Evolutionary conservation across 2,113 vertebrate genomes (phyloP).

Genomic region (Hemichromis elongatus): DNA sequence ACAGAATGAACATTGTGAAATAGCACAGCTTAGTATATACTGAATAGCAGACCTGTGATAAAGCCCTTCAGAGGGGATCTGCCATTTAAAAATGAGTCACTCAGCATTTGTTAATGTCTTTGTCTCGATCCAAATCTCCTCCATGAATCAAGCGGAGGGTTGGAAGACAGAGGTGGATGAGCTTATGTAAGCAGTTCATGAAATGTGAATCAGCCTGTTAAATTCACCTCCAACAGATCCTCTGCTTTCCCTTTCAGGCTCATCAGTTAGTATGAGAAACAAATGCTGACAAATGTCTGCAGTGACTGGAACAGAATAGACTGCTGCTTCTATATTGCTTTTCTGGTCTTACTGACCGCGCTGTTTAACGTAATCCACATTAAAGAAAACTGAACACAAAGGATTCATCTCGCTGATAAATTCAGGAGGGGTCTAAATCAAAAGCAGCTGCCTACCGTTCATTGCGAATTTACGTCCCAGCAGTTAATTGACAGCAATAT

Average conservation of each 20-base stretch:
- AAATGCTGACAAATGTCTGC: background rate
- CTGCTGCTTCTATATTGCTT: background rate
- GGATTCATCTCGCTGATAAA: background rate
- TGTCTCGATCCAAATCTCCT: slow-evolving; percentile 54
- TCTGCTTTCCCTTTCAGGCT: slow-evolving; percentile 12
- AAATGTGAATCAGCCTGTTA: slow-evolving; percentile 55
- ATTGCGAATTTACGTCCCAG: slow-evolving; percentile 6
- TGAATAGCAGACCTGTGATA: slow-evolving; percentile 6
- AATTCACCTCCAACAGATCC: slow-evolving; percentile 46
- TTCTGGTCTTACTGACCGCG: background rate
- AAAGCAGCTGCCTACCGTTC: background rate
- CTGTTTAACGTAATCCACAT: background rate
- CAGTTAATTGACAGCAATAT: slow-evolving; percentile 9
- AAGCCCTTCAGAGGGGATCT: slow-evolving; percentile 20
- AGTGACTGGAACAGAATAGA: background rate
- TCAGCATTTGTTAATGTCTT: slow-evolving; percentile 56
- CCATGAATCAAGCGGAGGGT: slow-evolving; percentile 44
- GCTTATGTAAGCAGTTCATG: slow-evolving; percentile 54
- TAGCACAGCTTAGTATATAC: background rate
- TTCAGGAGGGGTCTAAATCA: background rate
- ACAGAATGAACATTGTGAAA: slow-evolving; percentile 3
- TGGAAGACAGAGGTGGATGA: slow-evolving; percentile 49
- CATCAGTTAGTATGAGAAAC: slow-evolving; percentile 7
- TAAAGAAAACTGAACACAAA: background rate
- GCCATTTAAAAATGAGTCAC: slow-evolving; percentile 63